Evolutionary conservation across 2,113 vertebrate genomes (phyloP), one percentile per base, ranked within the genome.

Genomic region (Urocolius indicus): DNA sequence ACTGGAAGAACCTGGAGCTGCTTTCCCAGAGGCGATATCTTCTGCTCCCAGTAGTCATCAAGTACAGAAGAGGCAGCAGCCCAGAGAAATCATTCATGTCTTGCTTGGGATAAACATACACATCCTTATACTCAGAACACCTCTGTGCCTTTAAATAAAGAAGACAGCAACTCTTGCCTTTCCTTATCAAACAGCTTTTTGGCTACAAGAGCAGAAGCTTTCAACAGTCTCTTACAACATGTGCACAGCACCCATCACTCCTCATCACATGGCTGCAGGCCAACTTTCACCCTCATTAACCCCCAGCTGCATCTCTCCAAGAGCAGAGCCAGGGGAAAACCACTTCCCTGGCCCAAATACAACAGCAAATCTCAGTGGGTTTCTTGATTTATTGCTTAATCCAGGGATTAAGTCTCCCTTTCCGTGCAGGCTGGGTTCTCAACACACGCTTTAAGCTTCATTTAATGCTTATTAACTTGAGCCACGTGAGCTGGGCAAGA

Each of bases 171-270:
- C 30, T n/a, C 49, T 29, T 18, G 49, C 61, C 17, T 46, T 46
- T 57, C 48, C 54, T 78, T 34, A 22, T 46, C 41, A 38, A 66
- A 14, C 34, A 18, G 29, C 11, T n/a, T 51, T 57, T 49, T 10
- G 29, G 27, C 48, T 20, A 16, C 23, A 69, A 63, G 45, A n/a
- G 21, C 61, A 4, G 0, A 14, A 59, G n/a, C 41, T 16, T 17
- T 9, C n/a, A n/a, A n/a, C n/a, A n/a, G n/a, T n/a, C n/a, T n/a
- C n/a, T n/a, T n/a, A n/a, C n/a, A n/a, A n/a, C n/a, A n/a, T n/a
- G n/a, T n/a, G n/a, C 34, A 5, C 12, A 8, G 41, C 69, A 29
- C 1, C 11, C 0, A 10, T 1, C 4, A 24, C 41, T 34, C 11
- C 30, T 30, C 65, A 1, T 18, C 32, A 6, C 34, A 4, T 0